Percentiles rank a stretch among this genome's conserved stretches.
phyloP scores from a whole-genome alignment of 2,888 invertebrate genomes.

The Hydraecia micacea region DNA sequence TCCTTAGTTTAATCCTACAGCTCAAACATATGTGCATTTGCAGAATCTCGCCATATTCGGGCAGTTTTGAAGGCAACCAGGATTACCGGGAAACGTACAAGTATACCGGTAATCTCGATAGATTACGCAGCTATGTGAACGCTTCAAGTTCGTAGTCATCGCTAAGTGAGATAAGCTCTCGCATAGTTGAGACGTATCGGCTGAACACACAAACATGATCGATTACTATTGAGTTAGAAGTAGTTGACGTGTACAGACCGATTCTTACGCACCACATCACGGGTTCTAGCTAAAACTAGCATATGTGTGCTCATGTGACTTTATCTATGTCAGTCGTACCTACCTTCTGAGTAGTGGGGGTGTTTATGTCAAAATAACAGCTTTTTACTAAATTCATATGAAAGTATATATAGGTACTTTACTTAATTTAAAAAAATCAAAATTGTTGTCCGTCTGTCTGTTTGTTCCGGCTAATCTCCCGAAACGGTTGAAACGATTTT shows the following conservation, averaged over 20 bases:
- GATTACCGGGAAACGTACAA: not conserved
- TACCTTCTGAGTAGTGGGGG: not conserved
- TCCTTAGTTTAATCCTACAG: not conserved
- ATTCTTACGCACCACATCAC: not conserved
- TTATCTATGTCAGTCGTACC: not conserved
- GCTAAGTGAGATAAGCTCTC: slow-evolving; percentile 19
- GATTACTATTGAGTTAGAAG: not conserved
- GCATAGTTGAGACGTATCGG: not conserved
- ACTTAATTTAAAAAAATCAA: no score
- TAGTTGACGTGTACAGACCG: not conserved
- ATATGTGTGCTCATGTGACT: not conserved
- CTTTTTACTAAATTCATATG: no score
- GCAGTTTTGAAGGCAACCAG: not conserved
- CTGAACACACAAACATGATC: not conserved
- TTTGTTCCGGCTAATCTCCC: no score
- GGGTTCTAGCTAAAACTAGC: not conserved
- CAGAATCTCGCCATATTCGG: not conserved
- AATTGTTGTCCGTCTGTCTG: no score
- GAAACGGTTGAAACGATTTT: no score
- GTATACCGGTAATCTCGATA: not conserved
- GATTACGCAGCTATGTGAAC: not conserved
- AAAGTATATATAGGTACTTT: no score
- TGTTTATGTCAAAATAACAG: no score
- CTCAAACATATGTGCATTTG: not conserved
- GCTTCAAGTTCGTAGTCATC: not conserved